Percentiles rank a stretch among this genome's conserved stretches.
These are phyloP conservation scores for Psittacus erithacus DNA, from an alignment of 2,113 vertebrate genomes.

Conservation along the genomic window DNA sequence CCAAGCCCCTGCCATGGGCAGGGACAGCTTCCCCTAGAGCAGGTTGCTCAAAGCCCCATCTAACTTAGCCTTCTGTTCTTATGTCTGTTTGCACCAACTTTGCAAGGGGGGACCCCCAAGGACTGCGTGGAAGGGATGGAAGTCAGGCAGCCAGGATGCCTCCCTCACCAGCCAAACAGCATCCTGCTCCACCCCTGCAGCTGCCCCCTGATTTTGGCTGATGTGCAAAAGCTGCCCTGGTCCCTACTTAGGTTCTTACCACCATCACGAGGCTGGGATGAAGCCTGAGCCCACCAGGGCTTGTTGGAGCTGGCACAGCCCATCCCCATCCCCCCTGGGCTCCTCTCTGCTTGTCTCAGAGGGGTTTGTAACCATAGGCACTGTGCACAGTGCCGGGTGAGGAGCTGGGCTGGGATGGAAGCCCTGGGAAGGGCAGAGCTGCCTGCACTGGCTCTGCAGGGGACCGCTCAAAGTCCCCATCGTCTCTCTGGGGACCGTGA, in stretches of 20 bases:
- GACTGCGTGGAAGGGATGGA: background rate
- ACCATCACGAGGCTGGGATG: fast-evolving
- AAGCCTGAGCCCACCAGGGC: background rate
- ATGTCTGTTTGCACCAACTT: fast-evolving
- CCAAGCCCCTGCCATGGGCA: background rate
- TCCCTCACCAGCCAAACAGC: background rate
- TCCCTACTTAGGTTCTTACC: background rate
- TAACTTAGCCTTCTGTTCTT: background rate
- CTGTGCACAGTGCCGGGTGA: fast-evolving
- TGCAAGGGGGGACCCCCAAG: fast-evolving
- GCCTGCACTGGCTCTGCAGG: background rate
- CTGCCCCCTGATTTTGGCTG: background rate
- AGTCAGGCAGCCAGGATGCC: fast-evolving
- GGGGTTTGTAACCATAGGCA: background rate
- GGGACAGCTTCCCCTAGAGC: background rate
- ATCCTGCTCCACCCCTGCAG: fast-evolving
- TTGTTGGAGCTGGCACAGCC: fast-evolving
- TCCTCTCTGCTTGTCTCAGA: background rate
- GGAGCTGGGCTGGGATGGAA: background rate
- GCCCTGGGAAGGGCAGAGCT: background rate
- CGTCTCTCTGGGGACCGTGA: fast-evolving
- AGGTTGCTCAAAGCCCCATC: background rate
- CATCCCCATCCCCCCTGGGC: background rate
- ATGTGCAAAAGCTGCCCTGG: background rate
- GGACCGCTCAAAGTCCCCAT: background rate